Evolutionary conservation across 2,797 vertebrate genomes (phyloP).

Genomic region (Orientallactaga sibirica): DNA sequence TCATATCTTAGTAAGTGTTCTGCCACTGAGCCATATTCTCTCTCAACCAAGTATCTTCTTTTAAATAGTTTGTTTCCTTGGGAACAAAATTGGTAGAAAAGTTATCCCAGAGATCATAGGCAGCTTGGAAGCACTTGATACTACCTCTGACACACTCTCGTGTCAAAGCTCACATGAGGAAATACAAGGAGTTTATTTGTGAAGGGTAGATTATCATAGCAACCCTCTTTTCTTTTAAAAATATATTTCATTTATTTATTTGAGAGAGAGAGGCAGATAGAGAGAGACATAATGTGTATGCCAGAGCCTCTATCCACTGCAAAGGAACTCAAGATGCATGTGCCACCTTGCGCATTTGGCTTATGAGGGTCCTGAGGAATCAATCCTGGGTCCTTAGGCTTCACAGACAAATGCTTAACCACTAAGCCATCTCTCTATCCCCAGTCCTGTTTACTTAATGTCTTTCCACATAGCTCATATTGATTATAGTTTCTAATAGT

Average conservation of each 20-base stretch:
- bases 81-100: not conserved
- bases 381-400: too few species aligned
- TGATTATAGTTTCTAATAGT: not conserved
- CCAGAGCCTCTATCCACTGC: too few species aligned
- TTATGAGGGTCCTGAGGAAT: too few species aligned
- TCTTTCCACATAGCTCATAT: not conserved
- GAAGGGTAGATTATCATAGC: not conserved
- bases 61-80: not conserved
- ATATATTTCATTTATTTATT: too few species aligned
- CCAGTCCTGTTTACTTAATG: not conserved
- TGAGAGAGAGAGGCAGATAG: too few species aligned
- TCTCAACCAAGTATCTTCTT: not conserved
- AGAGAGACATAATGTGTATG: too few species aligned
- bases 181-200: not conserved
- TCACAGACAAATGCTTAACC: too few species aligned
- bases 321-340: too few species aligned
- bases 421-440: too few species aligned
- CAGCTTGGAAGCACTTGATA: not conserved
- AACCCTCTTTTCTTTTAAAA: too few species aligned
- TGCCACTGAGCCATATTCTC: not conserved
- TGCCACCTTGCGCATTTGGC: too few species aligned
- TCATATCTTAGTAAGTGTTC: not conserved
- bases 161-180: conserved; percentile 2
- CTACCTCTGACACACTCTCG: not conserved
- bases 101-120: not conserved